Evolutionary conservation across 1,140 invertebrate genomes (phyloP).

Genomic region (Aporrectodea caliginosa): DNA sequence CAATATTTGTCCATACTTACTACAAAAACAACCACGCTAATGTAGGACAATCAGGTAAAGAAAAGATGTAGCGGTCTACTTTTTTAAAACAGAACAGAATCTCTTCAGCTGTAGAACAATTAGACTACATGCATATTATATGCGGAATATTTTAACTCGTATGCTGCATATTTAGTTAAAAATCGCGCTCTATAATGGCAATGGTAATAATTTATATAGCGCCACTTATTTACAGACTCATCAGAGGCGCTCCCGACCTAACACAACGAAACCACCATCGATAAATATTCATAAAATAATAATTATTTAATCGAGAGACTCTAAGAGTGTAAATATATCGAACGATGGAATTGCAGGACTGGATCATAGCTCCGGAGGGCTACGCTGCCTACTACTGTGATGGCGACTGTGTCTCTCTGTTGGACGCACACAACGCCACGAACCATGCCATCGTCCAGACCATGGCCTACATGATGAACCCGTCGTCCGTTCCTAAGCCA

Average conservation of each 20-base stretch:
- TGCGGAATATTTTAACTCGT: too few relatives aligned
- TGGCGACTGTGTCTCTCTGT: conserved; percentile 63
- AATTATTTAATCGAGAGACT: too few relatives aligned
- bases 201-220: too few relatives aligned
- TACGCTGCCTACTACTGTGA: conserved; percentile 66
- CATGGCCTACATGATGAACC: conserved; percentile 63
- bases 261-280: too few relatives aligned
- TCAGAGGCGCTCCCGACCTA: too few relatives aligned
- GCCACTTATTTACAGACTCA: too few relatives aligned
- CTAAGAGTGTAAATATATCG: too few relatives aligned
- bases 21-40: neutral
- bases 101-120: neutral
- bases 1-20: neutral
- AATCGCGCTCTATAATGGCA: too few relatives aligned
- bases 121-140: too few relatives aligned
- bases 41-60: neutral
- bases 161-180: too few relatives aligned
- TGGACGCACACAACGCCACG: conserved; percentile 61
- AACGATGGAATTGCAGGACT: conserved; percentile 61
- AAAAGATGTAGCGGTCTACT: neutral
- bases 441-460: conserved; percentile 69
- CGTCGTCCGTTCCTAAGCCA: conserved; percentile 60
- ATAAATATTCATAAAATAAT: too few relatives aligned
- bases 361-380: conserved; percentile 62
- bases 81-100: neutral